These are phyloP conservation scores for Pelusios castaneus DNA, from an alignment of 2,113 vertebrate genomes.

Conservation along the genomic window DNA sequence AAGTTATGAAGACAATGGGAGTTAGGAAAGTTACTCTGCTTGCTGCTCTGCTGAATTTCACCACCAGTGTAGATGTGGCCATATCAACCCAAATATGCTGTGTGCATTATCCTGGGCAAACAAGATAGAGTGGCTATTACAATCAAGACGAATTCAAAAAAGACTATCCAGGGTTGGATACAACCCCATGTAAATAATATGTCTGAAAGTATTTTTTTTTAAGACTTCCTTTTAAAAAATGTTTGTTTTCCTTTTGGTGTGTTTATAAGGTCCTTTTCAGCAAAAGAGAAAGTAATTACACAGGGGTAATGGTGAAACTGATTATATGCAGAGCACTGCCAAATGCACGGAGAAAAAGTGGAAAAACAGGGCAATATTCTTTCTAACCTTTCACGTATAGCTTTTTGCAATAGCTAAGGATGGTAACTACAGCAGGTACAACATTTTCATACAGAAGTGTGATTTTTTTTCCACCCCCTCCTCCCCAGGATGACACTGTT, in stretches of 20 bases:
- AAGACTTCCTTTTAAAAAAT: background rate
- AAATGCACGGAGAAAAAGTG: background rate
- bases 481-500: fast-evolving
- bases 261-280: background rate
- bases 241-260: background rate
- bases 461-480: too few species aligned
- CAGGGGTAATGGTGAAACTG: background rate
- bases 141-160: background rate
- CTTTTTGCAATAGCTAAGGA: background rate
- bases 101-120: background rate
- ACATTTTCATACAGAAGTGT: background rate
- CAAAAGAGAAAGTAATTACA: background rate
- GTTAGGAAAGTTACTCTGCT: too few species aligned
- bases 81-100: fast-evolving
- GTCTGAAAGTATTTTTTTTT: fast-evolving
- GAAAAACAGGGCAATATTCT: fast-evolving
- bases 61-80: too few species aligned
- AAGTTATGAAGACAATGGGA: too few species aligned
- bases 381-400: background rate
- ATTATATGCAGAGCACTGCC: background rate
- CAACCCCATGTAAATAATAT: background rate
- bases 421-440: background rate
- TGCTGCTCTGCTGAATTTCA: too few species aligned
- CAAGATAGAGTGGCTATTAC: background rate
- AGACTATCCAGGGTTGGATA: background rate